These are phyloP conservation scores for Ara ararauna DNA, from an alignment of 2,797 vertebrate species.

Conservation along the genomic window DNA sequence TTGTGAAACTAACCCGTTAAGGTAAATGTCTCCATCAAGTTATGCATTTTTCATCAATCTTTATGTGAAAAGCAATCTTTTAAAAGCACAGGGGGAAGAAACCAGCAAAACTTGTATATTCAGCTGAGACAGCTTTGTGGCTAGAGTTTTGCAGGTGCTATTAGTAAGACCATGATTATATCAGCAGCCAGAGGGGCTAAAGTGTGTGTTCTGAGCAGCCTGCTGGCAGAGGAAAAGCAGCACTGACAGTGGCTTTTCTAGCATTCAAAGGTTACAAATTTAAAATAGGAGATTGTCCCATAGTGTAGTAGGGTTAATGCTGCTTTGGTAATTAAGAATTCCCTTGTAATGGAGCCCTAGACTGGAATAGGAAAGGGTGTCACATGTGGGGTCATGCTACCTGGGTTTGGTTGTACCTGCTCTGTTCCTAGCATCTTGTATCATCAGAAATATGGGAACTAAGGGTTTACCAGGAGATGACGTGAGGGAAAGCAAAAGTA, in stretches of 20 bases:
- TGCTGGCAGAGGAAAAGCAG: background rate
- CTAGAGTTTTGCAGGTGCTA: background rate
- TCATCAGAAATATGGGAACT: background rate
- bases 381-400: rapidly evolving
- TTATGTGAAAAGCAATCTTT: background rate
- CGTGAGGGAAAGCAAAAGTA: background rate
- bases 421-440: background rate
- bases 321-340: background rate
- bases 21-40: background rate
- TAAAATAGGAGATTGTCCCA: background rate
- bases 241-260: background rate
- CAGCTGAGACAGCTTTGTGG: background rate
- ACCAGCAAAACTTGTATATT: background rate
- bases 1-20: background rate
- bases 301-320: background rate
- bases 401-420: background rate
- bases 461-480: background rate
- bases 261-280: background rate
- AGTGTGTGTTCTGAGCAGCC: background rate
- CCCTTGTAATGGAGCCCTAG: background rate
- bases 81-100: background rate
- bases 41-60: background rate
- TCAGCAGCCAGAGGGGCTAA: background rate
- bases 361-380: background rate
- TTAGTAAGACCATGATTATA: background rate